phyloP scores from a whole-genome alignment of 2,113 vertebrate genomes.

The Hippocampus abdominalis region DNA sequence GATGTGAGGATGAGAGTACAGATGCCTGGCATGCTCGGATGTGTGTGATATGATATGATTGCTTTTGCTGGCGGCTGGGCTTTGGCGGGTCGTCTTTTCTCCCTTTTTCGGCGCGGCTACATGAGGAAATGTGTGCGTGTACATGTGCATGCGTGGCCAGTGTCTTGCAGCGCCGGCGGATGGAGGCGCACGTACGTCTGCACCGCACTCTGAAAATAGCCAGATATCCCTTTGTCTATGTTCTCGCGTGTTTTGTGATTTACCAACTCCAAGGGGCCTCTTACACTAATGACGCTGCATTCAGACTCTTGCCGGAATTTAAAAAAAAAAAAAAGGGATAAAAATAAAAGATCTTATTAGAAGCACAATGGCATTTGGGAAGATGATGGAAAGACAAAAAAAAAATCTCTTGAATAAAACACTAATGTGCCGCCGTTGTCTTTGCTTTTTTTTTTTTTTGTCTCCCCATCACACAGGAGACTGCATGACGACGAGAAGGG shows the following conservation, averaged over 20 bases:
- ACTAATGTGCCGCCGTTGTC: constrained; percentile 18
- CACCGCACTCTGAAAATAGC: constrained; percentile 69
- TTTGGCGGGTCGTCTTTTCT: constrained; percentile 56
- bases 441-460: constrained; percentile 7
- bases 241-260: constrained; percentile 66
- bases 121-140: constrained; percentile 35
- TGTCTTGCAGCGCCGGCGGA: constrained; percentile 59
- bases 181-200: constrained; percentile 64
- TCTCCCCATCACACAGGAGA: constrained; percentile 75
- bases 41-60: constrained; percentile 72
- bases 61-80: constrained; percentile 59
- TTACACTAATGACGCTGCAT: constrained; percentile 63
- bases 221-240: constrained; percentile 70
- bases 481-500: constrained; percentile 95
- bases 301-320: constrained; percentile 56
- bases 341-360: constrained; percentile 47
- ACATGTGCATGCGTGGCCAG: constrained; percentile 9
- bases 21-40: constrained; percentile 63
- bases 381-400: constrained; percentile 20
- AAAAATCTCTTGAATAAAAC: constrained; percentile 18
- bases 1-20: constrained; percentile 66
- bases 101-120: constrained; percentile 51
- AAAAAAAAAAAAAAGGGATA: constrained; percentile 8
- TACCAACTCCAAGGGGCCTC: constrained; percentile 62
- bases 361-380: constrained; percentile 52